These are phyloP conservation scores for Hydrozoanthus gracilis DNA, from an alignment of 92 coral and sea anemone genomes.

Conservation along the genomic window DNA sequence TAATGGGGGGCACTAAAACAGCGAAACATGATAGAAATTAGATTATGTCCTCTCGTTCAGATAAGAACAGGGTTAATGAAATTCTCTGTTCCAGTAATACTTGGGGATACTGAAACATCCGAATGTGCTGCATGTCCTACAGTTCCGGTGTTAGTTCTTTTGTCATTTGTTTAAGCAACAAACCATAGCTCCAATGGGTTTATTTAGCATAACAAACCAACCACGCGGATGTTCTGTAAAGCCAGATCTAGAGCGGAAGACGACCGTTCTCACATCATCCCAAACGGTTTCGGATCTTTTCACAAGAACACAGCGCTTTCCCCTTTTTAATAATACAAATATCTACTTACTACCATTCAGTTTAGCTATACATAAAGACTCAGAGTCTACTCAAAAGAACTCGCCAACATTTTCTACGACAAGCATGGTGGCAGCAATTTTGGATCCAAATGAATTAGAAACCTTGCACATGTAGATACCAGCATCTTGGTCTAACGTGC, in stretches of 20 bases:
- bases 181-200: no score
- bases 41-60: not conserved
- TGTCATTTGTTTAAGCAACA: no score
- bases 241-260: no score
- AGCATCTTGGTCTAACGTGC: slow-evolving; percentile 18
- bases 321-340: no score
- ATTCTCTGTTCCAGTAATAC: no score
- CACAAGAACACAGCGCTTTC: no score
- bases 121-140: no score
- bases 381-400: not conserved
- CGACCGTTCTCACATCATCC: no score
- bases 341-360: not conserved
- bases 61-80: not conserved
- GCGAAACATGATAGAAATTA: not conserved
- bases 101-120: not conserved
- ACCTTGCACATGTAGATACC: slow-evolving; percentile 55
- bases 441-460: slow-evolving; percentile 30
- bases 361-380: not conserved
- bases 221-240: no score
- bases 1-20: not conserved
- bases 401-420: slow-evolving; percentile 39
- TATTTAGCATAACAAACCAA: no score
- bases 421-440: slow-evolving; percentile 26
- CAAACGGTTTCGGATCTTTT: no score
- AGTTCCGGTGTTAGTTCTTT: no score